Base-by-base conservation (phyloP, 2,797 vertebrate species). In the Chrysolophus pictus region DNA sequence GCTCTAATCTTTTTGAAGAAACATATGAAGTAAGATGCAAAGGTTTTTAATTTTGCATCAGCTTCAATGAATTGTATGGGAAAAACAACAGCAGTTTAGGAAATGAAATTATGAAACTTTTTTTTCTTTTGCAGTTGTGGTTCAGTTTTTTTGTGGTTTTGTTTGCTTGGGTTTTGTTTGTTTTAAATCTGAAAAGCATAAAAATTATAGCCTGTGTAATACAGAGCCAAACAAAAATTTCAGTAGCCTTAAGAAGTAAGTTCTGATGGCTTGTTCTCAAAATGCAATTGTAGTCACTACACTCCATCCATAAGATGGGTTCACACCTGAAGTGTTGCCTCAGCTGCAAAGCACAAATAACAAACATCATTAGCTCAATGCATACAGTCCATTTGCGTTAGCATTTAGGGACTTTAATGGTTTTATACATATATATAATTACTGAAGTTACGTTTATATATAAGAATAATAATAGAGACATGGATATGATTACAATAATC, bases 121-220 rank as follows among this genome's bases (percentile, higher is more conserved):
- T 60, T 59, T 91, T 91, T 60, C 58, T 91, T 96, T 69, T 86
- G 46, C 51, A 92, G 94, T 73, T 88, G 51, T 47, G 59, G 44
- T 60, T 94, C 79, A 95, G 82, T 69, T 71, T 91, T 92, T 92
- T 92, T 90, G 71, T 93, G 2, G 0, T 1, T 29, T 14, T 29
- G 28, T 39, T 22, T 18, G 42, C 4, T 44, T n/a, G 70, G 59
- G 80, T 91, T 95, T 83, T 75, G 51, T 64, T 90, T 68, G 62
- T 72, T 69, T 75, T 46, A 84, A 49, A 49, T 76, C 63, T 60
- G 33, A 85, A 80, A 42, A 4, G 19, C 17, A 37, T 12, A 58
- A 65, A 79, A 72, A 62, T 10, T 37, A 93, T 72, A 96, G 75
- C 5, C 44, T 42, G 46, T 63, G 72, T 55, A 96, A 89, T 18